A percentile compares a stretch with the other conserved stretches of the same genome.
These are phyloP conservation scores for Ascaphus truei DNA, from an alignment of 2,113 vertebrate genomes.

Conservation along the genomic window DNA sequence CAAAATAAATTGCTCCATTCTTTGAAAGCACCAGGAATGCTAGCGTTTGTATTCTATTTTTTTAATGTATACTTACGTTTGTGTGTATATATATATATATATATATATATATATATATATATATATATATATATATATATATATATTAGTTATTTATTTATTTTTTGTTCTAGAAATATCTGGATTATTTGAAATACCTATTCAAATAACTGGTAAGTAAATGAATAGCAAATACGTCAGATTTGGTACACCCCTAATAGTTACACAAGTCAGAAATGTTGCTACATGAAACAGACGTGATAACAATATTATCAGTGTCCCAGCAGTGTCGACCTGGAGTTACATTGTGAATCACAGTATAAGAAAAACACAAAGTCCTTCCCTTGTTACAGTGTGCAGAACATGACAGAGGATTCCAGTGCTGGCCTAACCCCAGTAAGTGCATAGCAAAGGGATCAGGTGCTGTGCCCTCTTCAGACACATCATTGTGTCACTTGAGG, in stretches of 20 bases:
- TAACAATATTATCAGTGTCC: not conserved
- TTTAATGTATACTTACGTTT: no score
- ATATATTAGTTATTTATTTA: not conserved
- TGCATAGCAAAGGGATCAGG: slow-evolving; percentile 62
- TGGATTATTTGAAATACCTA: no score
- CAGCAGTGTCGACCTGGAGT: slow-evolving; percentile 2
- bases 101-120: no score
- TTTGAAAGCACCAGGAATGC: no score
- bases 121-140: not conserved
- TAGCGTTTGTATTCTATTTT: no score
- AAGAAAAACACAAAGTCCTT: slow-evolving; percentile 50
- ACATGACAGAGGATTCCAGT: slow-evolving; percentile 49
- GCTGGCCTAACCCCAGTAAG: slow-evolving; percentile 55
- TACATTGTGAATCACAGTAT: slow-evolving; percentile 67
- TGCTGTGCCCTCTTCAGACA: slow-evolving; percentile 52
- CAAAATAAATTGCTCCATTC: no score
- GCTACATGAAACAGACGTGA: slow-evolving; percentile 43
- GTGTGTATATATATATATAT: no score
- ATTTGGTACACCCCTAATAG: not conserved
- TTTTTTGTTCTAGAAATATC: no score
- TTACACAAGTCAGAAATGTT: slow-evolving; percentile 36
- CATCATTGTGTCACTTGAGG: slow-evolving; percentile 58
- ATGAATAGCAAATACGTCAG: no score
- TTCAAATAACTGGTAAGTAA: no score
- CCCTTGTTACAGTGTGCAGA: slow-evolving; percentile 56